Percentiles rank a stretch among this genome's conserved stretches.
Conservation (phyloP, 2,888 invertebrate species). For the Eilema caniola region DNA sequence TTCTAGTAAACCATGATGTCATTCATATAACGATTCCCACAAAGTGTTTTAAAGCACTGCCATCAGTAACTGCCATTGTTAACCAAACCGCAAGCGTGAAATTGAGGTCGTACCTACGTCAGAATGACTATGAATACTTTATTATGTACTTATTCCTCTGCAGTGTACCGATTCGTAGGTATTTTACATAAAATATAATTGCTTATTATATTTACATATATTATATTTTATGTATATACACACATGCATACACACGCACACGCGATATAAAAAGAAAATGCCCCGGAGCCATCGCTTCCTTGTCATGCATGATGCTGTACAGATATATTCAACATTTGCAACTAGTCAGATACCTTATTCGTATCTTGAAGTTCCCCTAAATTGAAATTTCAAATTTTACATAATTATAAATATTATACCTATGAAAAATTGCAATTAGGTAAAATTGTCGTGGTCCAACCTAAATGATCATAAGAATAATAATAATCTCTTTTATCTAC, state of each 20-base stretch:
- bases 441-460: not conserved
- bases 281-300: not conserved
- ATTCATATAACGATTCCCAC: slow-evolving; percentile 6
- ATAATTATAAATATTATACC: not conserved
- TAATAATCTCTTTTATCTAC: no score
- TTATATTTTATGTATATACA: no score
- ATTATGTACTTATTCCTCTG: not conserved
- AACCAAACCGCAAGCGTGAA: slow-evolving; percentile 10
- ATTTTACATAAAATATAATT: not conserved
- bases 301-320: no score
- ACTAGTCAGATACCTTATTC: no score
- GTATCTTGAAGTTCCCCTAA: no score
- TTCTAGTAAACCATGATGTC: slow-evolving; percentile 3
- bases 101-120: slow-evolving; percentile 1
- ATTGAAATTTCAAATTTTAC: no score
- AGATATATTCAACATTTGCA: not conserved
- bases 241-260: no score
- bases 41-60: not conserved
- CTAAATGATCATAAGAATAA: not conserved
- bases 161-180: not conserved
- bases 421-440: no score
- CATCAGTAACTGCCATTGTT: slow-evolving; percentile 7
- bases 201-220: no score
- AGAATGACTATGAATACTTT: slow-evolving; percentile 3
- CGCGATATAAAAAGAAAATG: no score